phyloP scores from a whole-genome alignment of 1,140 invertebrate species.

The Homalodisca vitripennis region DNA sequence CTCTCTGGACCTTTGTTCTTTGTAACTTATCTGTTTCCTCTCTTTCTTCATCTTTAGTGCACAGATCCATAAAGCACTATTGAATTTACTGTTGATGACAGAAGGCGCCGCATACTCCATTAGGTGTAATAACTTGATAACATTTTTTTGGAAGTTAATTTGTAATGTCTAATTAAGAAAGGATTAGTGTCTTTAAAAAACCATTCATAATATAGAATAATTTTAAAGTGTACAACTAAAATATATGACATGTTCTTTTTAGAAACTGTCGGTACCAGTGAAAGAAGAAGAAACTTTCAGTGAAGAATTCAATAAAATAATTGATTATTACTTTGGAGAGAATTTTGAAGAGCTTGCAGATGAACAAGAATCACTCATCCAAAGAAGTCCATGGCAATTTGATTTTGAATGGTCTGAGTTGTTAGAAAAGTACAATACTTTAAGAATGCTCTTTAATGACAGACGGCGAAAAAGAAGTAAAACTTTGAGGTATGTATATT shows the following conservation, averaged over 20 bases:
- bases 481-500: conserved; percentile 22
- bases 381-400: conserved; percentile 26
- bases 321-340: conserved; percentile 22
- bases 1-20: too few relatives aligned
- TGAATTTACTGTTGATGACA: too few relatives aligned
- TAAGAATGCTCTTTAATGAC: conserved; percentile 26
- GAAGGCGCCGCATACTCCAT: too few relatives aligned
- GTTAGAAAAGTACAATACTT: conserved; percentile 21
- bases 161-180: too few relatives aligned
- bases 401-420: conserved; percentile 25
- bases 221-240: not conserved
- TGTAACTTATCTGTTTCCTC: too few relatives aligned
- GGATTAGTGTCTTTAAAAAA: not conserved
- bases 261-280: not conserved
- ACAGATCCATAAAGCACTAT: too few relatives aligned
- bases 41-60: too few relatives aligned
- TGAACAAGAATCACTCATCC: not conserved
- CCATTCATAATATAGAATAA: not conserved
- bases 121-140: too few relatives aligned
- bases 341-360: conserved; percentile 7
- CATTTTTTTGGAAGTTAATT: too few relatives aligned
- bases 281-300: conserved; percentile 4
- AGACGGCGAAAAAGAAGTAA: conserved; percentile 22
- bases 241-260: not conserved
- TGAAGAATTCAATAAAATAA: not conserved